Evolutionary conservation across 92 coral and sea anemone species (phyloP).

Genomic region (Phymanthus crucifer): DNA sequence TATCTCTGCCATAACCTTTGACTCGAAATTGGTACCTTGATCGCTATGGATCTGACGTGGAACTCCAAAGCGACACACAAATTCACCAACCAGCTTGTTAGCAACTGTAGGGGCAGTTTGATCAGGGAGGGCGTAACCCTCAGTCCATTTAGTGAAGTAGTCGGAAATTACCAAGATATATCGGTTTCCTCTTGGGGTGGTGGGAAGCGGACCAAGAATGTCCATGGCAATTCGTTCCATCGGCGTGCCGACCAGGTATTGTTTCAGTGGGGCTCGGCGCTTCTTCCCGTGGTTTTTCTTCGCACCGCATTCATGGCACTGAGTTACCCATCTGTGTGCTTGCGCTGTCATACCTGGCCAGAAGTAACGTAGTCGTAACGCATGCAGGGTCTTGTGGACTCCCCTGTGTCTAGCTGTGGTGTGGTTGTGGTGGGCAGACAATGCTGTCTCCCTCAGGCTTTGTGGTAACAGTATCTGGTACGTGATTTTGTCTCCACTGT

Average conservation of each 20-base stretch:
- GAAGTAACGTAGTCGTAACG: slow-evolving; percentile 25
- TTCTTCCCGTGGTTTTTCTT: slow-evolving; percentile 34
- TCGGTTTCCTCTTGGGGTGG: slow-evolving; percentile 53
- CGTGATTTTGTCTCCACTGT: slow-evolving; percentile 34
- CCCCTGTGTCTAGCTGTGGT: slow-evolving; percentile 59
- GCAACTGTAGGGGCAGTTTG: slow-evolving; percentile 63
- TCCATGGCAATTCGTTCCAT: slow-evolving; percentile 65
- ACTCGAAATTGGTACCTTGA: slow-evolving; percentile 65
- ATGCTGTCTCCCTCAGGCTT: slow-evolving; percentile 22
- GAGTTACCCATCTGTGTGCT: slow-evolving; percentile 44
- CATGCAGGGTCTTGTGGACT: slow-evolving; percentile 26
- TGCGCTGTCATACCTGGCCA: slow-evolving; percentile 51
- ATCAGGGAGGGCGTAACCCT: slow-evolving; percentile 55
- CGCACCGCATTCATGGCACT: slow-evolving; percentile 57
- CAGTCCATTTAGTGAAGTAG: slow-evolving; percentile 74
- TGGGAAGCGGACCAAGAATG: slow-evolving; percentile 67
- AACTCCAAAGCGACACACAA: slow-evolving; percentile 67
- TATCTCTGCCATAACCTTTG: slow-evolving; percentile 51
- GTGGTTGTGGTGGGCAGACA: slow-evolving; percentile 28
- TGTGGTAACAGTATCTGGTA: slow-evolving; percentile 34
- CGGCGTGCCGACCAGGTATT: slow-evolving; percentile 63
- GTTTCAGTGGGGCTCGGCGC: slow-evolving; percentile 52
- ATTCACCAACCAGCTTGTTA: slow-evolving; percentile 57
- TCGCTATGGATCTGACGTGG: slow-evolving; percentile 54
- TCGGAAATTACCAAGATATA: slow-evolving; percentile 56